Evolutionary conservation across 2,888 invertebrate genomes (phyloP).

Genomic region (Microplitis deprimator): DNA sequence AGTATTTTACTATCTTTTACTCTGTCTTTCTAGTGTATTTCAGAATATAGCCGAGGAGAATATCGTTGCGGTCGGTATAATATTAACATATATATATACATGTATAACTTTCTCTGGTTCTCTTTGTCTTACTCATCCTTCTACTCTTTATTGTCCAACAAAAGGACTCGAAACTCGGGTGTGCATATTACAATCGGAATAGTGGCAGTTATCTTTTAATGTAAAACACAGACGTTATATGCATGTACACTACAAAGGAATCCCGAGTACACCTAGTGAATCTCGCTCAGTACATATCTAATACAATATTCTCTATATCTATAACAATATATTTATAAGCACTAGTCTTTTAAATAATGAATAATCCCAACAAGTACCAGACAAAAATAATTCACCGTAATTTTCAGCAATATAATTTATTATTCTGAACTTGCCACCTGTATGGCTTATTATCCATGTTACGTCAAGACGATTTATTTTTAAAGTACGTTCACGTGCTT

Average conservation of each 20-base stretch:
- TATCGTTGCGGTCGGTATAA: slow-evolving; percentile 8
- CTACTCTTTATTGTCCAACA: slow-evolving; percentile 20
- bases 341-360: not conserved
- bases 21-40: not conserved
- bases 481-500: slow-evolving; percentile 46
- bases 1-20: not conserved
- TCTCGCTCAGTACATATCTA: slow-evolving; percentile 21
- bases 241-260: slow-evolving; percentile 36
- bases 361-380: not conserved
- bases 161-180: slow-evolving; percentile 31
- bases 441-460: slow-evolving; percentile 44
- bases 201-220: slow-evolving; percentile 24
- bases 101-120: slow-evolving; percentile 13
- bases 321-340: not conserved
- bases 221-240: slow-evolving; percentile 32
- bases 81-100: not conserved
- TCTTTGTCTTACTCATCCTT: not conserved
- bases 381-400: not conserved
- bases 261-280: slow-evolving; percentile 13
- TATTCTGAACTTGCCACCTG: slow-evolving; percentile 35
- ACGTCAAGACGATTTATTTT: slow-evolving; percentile 43
- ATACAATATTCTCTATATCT: not conserved
- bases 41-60: not conserved
- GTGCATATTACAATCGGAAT: slow-evolving; percentile 36
- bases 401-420: slow-evolving; percentile 7